Percentiles rank a stretch among this genome's conserved stretches.
These are phyloP conservation scores for Latrodectus hesperus DNA, from an alignment of 2,888 invertebrate genomes.

Conservation along the genomic window DNA sequence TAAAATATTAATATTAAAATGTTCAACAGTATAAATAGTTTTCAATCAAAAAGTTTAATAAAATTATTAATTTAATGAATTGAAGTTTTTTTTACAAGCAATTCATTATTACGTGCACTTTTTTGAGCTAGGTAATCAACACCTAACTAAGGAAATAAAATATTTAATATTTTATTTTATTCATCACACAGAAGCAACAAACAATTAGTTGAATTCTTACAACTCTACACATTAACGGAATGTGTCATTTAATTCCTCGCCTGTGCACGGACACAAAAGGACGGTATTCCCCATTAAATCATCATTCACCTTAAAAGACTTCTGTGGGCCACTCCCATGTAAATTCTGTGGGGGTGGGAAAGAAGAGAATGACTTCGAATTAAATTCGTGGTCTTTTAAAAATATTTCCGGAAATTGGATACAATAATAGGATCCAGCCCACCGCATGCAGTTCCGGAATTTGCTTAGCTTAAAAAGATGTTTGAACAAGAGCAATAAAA, in stretches of 20 bases:
- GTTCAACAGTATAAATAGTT: too few species aligned
- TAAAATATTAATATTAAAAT: too few species aligned
- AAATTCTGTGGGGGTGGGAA: constrained; percentile 1
- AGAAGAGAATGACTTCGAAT: constrained; percentile 25
- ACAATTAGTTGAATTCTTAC: constrained; percentile 15
- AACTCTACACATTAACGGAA: background rate
- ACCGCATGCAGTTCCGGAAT: too few species aligned
- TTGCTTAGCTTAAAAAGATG: too few species aligned
- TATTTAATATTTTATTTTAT: too few species aligned
- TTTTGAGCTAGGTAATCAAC: too few species aligned
- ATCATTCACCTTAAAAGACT: constrained; percentile 14
- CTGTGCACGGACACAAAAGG: background rate
- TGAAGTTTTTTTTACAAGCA: too few species aligned
- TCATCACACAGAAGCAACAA: background rate
- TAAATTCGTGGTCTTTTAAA: constrained; percentile 37
- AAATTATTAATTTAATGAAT: too few species aligned
- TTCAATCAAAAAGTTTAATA: too few species aligned
- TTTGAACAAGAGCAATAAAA: too few species aligned
- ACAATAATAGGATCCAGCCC: constrained; percentile 29
- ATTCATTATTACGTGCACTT: too few species aligned
- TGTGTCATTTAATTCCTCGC: constrained; percentile 2
- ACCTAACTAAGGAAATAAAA: too few species aligned
- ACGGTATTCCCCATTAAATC: constrained; percentile 31
- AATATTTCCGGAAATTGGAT: constrained; percentile 51
- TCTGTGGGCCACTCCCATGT: background rate